Evolutionary conservation across 2,797 vertebrate genomes (phyloP), one percentile per base, ranked within the genome.

Genomic region (Agapornis canus): DNA sequence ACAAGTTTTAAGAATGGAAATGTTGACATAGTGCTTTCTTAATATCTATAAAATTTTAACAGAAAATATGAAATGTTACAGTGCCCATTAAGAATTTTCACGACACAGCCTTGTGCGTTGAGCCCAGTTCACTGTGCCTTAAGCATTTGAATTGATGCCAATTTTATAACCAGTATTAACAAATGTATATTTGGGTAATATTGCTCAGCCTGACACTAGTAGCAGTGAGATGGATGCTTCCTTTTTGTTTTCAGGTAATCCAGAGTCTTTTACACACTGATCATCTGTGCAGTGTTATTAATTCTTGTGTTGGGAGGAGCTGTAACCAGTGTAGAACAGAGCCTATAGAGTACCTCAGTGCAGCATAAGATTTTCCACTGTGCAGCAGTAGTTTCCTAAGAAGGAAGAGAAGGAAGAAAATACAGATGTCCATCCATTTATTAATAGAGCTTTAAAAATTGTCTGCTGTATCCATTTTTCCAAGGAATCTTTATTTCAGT

Each of bases 361-460:
- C 3, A 31, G 37, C 18, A n/a, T 49, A 59, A 69, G 49, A 43
- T 48, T 43, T 90, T 82, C 40, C 35, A 5, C 11, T 76, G 31
- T 29, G 7, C 42, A 71, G 27, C 6, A 22, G 13, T 45, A 22
- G 23, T 83, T 88, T 83, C 32, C 25, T 64, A 19, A 63, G 51
- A 63, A 63, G 25, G 14, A 89, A 76, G 49, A 57, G 32, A 78
- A 78, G 43, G n/a, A 19, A 54, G n/a, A 75, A 90, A 73, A 77
- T 47, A 31, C 20, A 68, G 13, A 45, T 86, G 32, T 37, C 26
- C 21, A 26, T 19, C 61, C 17, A 43, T 79, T 59, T 90, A 79
- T 79, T 86, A 71, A 37, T 52, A 77, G 37, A 31, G 10, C 37
- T 89, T 80, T 69, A 13, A 81, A 75, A 93, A 72, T 20, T 57